Evolutionary conservation across 2,888 invertebrate species (phyloP).

Genomic region (Brachylomia viminalis): DNA sequence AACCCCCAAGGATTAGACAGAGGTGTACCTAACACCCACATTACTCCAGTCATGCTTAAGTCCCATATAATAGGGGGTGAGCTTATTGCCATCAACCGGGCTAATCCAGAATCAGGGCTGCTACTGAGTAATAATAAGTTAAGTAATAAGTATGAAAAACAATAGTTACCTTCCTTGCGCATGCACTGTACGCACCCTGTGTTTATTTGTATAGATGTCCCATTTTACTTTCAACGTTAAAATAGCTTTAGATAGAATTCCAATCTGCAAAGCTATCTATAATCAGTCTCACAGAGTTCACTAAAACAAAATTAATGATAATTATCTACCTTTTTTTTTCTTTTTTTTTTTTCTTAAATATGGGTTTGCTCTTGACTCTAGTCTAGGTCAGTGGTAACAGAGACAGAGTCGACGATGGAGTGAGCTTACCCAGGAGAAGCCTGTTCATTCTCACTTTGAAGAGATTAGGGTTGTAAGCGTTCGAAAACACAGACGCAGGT

Average conservation of each 20-base stretch:
- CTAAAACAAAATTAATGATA: constrained; percentile 1
- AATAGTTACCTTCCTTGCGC: not conserved
- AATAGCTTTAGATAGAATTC: not conserved
- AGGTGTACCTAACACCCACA: not conserved
- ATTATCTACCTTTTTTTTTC: too few relatives aligned
- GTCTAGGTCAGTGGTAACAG: too few relatives aligned
- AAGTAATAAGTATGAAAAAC: not conserved
- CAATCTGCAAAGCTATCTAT: constrained; percentile 3
- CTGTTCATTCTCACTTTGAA: too few relatives aligned
- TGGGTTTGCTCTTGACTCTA: too few relatives aligned
- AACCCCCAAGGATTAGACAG: not conserved
- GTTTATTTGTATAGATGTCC: not conserved
- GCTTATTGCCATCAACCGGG: not conserved
- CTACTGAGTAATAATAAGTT: not conserved
- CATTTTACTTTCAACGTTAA: not conserved
- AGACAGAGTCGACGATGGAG: too few relatives aligned
- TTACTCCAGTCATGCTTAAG: not conserved
- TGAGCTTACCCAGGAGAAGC: too few relatives aligned
- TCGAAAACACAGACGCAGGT: too few relatives aligned
- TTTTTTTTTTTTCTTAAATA: too few relatives aligned
- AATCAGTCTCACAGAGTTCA: not conserved
- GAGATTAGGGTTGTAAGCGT: too few relatives aligned
- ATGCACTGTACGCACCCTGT: not conserved
- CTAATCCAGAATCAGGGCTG: not conserved
- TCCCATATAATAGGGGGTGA: not conserved